A percentile compares a stretch with the other conserved stretches of the same genome.
Evolutionary conservation across 1,140 invertebrate genomes (phyloP).

Genomic region (Daktulosphaira vitifoliae): DNA sequence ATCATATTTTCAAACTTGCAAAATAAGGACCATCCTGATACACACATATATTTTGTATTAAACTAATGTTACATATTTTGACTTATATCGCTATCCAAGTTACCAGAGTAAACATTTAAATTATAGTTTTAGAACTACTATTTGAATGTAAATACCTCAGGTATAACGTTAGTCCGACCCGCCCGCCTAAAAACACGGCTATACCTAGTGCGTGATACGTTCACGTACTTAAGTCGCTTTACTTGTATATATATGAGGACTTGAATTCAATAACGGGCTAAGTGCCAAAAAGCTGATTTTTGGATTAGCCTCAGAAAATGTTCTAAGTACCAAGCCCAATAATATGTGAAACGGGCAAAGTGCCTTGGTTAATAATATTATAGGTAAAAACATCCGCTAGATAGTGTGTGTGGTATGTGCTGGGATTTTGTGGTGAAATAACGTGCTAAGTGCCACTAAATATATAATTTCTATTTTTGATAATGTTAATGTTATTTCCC

Average conservation of each 20-base stretch:
- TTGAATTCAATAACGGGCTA: not conserved
- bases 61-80: no score
- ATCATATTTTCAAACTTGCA: no score
- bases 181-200: no score
- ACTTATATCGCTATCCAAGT: no score
- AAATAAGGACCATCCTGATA: no score
- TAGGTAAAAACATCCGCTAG: not conserved
- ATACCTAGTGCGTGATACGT: no score
- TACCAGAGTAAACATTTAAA: no score
- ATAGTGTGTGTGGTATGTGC: not conserved
- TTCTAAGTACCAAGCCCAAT: not conserved
- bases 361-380: not conserved
- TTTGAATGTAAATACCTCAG: no score
- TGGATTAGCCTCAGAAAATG: not conserved
- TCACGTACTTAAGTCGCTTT: no score
- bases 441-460: not conserved
- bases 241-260: not conserved
- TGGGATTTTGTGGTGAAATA: constrained; percentile 1
- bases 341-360: not conserved
- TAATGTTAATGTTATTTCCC: not conserved
- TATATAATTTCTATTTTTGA: not conserved
- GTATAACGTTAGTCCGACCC: no score
- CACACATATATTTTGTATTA: no score
- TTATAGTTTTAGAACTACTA: no score
- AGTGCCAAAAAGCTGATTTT: not conserved